These are phyloP conservation scores for Oreocharis arfaki DNA, from an alignment of 2,113 vertebrate genomes.

Conservation along the genomic window DNA sequence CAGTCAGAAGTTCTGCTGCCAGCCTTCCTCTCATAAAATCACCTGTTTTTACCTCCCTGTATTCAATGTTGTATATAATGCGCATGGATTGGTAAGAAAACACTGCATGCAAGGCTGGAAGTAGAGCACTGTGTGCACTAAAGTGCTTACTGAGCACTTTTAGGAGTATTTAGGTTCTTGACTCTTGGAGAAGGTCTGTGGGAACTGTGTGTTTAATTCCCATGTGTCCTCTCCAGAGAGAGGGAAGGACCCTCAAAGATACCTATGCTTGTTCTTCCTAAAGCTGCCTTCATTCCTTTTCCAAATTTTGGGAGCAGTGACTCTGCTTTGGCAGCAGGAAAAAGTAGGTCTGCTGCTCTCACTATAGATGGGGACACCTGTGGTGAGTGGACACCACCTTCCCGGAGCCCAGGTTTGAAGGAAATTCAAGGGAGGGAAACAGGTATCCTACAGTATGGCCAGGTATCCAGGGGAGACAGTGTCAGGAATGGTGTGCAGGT, in stretches of 20 bases:
- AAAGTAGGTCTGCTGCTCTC: not conserved
- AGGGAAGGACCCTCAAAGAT: not conserved
- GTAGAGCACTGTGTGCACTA: not conserved
- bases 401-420: not conserved
- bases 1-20: not conserved
- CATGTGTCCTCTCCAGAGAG: not conserved
- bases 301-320: not conserved
- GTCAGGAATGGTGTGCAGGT: not conserved
- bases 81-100: not conserved
- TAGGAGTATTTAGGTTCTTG: not conserved
- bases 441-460: not conserved
- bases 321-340: not conserved
- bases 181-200: not conserved
- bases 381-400: not conserved
- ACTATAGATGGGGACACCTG: not conserved
- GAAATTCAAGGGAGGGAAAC: not conserved
- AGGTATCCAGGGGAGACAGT: not conserved
- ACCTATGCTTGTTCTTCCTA: not conserved
- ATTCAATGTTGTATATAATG: not conserved
- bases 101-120: not conserved
- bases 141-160: not conserved
- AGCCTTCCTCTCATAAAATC: not conserved
- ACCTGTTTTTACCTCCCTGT: not conserved
- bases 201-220: not conserved
- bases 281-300: not conserved